phyloP scores from a whole-genome alignment of 2,888 invertebrate genomes.

The Leptogaster cylindrica region DNA sequence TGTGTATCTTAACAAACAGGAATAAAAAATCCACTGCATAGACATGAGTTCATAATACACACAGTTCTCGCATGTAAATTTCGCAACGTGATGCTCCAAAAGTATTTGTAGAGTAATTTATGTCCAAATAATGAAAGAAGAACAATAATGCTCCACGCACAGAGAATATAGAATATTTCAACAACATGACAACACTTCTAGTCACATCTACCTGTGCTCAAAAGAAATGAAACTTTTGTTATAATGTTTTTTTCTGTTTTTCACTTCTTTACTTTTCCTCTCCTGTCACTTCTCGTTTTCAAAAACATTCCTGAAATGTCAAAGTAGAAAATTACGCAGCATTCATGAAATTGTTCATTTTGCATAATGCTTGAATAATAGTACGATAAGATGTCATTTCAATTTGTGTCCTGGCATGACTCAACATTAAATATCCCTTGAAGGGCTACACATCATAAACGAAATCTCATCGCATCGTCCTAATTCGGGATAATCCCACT shows the following conservation, averaged over 20 bases:
- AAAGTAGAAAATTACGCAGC: slow-evolving; percentile 34
- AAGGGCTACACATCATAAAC: neutral
- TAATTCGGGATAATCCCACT: slow-evolving; percentile 37
- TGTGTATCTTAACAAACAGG: slow-evolving; percentile 7
- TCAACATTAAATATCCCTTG: no score
- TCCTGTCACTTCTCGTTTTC: slow-evolving; percentile 3
- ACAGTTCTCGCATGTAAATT: neutral
- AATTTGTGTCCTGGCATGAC: no score
- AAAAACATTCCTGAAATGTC: slow-evolving; percentile 20
- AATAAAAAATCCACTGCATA: neutral
- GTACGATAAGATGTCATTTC: no score
- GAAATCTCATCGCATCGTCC: neutral
- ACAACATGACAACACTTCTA: neutral
- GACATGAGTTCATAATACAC: neutral
- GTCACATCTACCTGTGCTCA: neutral
- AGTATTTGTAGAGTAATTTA: slow-evolving; percentile 18
- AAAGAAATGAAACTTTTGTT: neutral
- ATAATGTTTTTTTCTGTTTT: neutral
- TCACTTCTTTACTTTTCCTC: neutral
- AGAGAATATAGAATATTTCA: slow-evolving; percentile 12
- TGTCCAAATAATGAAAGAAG: slow-evolving; percentile 16
- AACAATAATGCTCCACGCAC: slow-evolving; percentile 19
- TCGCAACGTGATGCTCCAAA: neutral
- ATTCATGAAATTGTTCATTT: slow-evolving; percentile 16
- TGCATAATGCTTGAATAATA: no score